phyloP scores from a whole-genome alignment of 2,113 vertebrate species.

The Heterochromis multidens region DNA sequence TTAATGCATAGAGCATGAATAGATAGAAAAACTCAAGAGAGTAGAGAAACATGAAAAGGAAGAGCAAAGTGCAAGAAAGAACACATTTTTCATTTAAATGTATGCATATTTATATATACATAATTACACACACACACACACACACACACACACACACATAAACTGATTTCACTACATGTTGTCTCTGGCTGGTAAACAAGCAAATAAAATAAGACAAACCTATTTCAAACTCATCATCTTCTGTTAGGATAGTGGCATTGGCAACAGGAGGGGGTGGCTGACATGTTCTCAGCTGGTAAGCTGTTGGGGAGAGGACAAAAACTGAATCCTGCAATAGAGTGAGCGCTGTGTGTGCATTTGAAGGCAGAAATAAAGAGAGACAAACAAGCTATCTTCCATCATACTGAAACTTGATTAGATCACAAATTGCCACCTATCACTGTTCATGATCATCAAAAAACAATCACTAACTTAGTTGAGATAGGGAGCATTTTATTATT shows the following conservation, averaged over 20 bases:
- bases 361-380: neutral
- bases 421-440: conserved; percentile 34
- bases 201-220: conserved; percentile 76
- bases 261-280: conserved; percentile 83
- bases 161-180: neutral
- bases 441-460: conserved; percentile 49
- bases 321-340: neutral
- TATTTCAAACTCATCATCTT: conserved; percentile 95
- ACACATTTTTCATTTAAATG: neutral
- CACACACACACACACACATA: neutral
- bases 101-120: neutral
- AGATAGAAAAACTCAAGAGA: neutral
- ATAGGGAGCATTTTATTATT: conserved; percentile 36
- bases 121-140: neutral
- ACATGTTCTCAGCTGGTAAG: conserved; percentile 92
- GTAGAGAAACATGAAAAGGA: neutral
- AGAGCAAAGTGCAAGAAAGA: neutral
- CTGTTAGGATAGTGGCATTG: conserved; percentile 89
- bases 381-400: neutral
- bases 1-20: neutral
- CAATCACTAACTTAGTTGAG: conserved; percentile 47
- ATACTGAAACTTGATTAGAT: conserved; percentile 27
- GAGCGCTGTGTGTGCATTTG: neutral
- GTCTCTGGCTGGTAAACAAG: conserved; percentile 15
- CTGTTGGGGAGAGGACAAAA: conserved; percentile 67